Percentiles rank a stretch among this genome's conserved stretches.
Evolutionary conservation across 2,797 vertebrate species (phyloP).

Genomic region (Melanotaenia pygmaea): DNA sequence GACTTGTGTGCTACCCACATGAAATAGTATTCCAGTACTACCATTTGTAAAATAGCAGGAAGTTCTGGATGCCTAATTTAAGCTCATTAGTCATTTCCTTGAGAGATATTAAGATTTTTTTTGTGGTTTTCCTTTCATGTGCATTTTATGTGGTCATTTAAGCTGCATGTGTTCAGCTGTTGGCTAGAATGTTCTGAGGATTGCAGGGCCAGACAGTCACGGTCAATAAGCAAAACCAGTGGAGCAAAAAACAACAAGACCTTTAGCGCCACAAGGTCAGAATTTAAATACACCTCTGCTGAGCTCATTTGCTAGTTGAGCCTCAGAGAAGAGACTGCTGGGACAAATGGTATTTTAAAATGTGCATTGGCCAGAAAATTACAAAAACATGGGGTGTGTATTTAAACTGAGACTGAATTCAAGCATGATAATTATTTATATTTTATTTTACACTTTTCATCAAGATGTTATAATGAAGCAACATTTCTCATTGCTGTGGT

Average conservation of each 20-base stretch:
- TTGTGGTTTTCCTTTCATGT: constrained; percentile 36
- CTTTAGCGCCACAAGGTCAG: constrained; percentile 47
- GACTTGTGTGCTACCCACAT: not conserved
- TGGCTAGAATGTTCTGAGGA: constrained; percentile 38
- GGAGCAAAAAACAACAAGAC: constrained; percentile 60
- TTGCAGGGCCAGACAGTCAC: constrained; percentile 58
- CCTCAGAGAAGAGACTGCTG: constrained; percentile 2
- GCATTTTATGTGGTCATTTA: not conserved
- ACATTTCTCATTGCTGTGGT: not conserved
- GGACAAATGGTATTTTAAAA: constrained; percentile 3
- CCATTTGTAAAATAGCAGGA: constrained; percentile 30
- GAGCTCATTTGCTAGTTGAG: constrained; percentile 11
- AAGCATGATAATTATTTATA: not conserved
- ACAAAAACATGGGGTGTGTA: not conserved
- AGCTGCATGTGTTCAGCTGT: constrained; percentile 35
- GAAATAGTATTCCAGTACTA: not conserved
- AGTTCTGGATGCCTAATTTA: constrained; percentile 10
- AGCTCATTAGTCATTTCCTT: constrained; percentile 41
- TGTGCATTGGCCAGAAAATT: not conserved
- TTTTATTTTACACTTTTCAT: not conserved
- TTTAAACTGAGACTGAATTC: not conserved
- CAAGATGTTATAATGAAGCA: not conserved
- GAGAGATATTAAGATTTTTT: constrained; percentile 8
- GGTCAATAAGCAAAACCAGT: constrained; percentile 70
- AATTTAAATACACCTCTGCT: constrained; percentile 48